phyloP scores from a whole-genome alignment of 2,797 vertebrate species.

The Tapirus indicus region DNA sequence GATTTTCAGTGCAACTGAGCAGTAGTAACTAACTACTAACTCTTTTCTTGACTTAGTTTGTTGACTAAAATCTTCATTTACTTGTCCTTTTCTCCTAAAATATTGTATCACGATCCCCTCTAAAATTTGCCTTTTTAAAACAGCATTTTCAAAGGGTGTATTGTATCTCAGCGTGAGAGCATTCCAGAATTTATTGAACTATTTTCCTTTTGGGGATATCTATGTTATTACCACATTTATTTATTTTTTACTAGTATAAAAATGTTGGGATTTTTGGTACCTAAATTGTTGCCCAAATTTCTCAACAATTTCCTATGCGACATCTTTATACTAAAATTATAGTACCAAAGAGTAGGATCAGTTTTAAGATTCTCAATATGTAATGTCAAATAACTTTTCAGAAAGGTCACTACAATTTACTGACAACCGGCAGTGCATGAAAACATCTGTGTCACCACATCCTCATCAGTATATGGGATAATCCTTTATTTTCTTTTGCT shows the following conservation, averaged over 20 bases:
- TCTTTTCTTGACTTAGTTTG: slow-evolving; percentile 4
- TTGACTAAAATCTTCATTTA: not conserved
- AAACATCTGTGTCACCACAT: slow-evolving; percentile 74
- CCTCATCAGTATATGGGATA: slow-evolving; percentile 53
- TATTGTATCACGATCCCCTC: not conserved
- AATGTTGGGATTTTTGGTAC: not conserved
- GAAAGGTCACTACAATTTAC: slow-evolving; percentile 25
- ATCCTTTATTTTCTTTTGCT: slow-evolving; percentile 70
- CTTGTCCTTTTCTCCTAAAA: not conserved
- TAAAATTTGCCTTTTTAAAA: slow-evolving; percentile 35
- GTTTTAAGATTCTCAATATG: not conserved
- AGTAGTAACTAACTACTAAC: not conserved
- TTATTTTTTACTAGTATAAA: not conserved
- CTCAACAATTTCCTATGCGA: not conserved
- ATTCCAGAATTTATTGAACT: slow-evolving; percentile 4
- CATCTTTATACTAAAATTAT: not conserved
- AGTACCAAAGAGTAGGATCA: not conserved
- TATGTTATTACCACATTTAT: not conserved
- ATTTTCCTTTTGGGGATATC: not conserved
- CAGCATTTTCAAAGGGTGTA: not conserved
- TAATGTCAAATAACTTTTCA: slow-evolving; percentile 19
- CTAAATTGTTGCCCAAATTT: not conserved
- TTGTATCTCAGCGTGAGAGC: not conserved
- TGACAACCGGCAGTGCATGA: not conserved
- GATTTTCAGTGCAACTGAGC: not conserved